Conservation (phyloP, 30 jellyfish, hydroid and myxozoan genomes). For the Aurelia aurita complex sp. Pacific region DNA sequence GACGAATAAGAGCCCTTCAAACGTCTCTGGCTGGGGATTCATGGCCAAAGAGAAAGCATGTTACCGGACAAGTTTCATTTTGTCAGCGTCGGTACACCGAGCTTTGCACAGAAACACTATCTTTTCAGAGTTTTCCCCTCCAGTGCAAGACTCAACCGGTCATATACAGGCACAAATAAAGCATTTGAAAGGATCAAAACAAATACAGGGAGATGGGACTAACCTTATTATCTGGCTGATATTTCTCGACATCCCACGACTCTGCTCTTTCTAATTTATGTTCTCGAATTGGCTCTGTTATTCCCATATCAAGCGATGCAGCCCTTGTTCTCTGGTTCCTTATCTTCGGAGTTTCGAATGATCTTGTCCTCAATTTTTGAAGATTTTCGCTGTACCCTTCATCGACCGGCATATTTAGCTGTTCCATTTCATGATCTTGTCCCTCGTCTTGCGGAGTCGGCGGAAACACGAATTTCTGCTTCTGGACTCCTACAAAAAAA, state of each 20-base stretch:
- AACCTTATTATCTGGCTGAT: constrained; percentile 25
- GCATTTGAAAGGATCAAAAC: no score
- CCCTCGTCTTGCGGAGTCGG: constrained; percentile 5
- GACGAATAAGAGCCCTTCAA: no score
- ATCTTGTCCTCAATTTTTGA: constrained; percentile 40
- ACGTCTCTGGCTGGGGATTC: no score
- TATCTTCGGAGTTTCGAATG: constrained; percentile 40
- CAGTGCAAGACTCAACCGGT: no score
- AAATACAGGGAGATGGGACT: not conserved
- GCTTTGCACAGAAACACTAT: no score
- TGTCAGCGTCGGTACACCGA: no score
- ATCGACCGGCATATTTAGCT: not conserved
- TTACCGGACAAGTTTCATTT: no score
- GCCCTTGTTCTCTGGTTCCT: constrained; percentile 32
- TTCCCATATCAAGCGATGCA: constrained; percentile 31
- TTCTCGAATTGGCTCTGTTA: constrained; percentile 22
- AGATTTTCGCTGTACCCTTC: constrained; percentile 45
- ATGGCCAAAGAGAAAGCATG: no score
- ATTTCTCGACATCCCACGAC: constrained; percentile 54
- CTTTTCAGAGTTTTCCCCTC: no score
- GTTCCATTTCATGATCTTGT: constrained; percentile 25
- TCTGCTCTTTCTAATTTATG: constrained; percentile 57
- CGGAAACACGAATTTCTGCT: constrained; percentile 17
- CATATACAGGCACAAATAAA: no score
- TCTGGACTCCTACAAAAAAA: constrained; percentile 4